These are phyloP conservation scores for Bubo bubo DNA, from an alignment of 2,113 vertebrate genomes.

Conservation along the genomic window DNA sequence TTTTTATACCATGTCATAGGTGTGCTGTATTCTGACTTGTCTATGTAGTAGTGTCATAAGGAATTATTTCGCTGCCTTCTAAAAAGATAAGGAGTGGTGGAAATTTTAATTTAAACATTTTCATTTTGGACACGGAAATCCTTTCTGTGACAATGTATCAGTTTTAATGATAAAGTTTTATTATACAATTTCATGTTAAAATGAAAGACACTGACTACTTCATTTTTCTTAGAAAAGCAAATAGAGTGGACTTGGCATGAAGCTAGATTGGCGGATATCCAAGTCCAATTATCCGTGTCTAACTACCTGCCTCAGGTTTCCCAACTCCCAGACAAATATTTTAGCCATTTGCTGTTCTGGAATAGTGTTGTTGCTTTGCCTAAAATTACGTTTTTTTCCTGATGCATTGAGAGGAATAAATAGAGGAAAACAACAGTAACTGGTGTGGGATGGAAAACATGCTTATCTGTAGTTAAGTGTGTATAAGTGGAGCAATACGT, in stretches of 20 bases:
- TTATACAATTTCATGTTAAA: neutral
- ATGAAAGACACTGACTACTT: neutral
- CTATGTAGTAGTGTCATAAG: neutral
- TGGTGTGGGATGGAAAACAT: neutral
- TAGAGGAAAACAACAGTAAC: neutral
- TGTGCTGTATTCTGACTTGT: neutral
- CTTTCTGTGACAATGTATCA: neutral
- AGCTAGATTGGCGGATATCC: neutral
- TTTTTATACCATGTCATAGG: neutral
- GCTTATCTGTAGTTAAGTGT: neutral
- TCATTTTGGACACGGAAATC: neutral
- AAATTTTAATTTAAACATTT: neutral
- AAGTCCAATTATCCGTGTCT: neutral
- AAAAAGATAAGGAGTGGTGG: neutral
- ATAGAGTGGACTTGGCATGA: neutral
- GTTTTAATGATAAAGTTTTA: neutral
- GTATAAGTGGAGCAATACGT: neutral
- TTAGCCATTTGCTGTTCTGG: neutral
- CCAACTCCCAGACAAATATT: neutral
- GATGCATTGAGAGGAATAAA: neutral
- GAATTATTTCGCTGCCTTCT: neutral
- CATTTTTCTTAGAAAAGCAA: neutral
- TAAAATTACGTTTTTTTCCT: neutral
- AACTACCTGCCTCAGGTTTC: neutral
- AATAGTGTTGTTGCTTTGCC: neutral